Evolutionary conservation across 2,113 vertebrate species (phyloP).

Genomic region (Lipophrys pholis): DNA sequence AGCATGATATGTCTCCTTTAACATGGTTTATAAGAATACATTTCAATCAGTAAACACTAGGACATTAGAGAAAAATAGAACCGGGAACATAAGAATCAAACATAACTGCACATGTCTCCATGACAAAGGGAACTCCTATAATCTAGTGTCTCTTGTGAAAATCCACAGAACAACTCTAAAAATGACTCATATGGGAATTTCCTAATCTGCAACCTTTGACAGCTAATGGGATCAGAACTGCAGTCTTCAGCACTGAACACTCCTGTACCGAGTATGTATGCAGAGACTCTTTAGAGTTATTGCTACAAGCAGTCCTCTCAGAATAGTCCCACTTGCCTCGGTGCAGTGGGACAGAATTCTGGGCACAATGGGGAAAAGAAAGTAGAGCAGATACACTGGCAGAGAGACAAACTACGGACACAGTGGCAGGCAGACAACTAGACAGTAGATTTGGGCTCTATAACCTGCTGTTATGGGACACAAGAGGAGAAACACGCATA

Average conservation of each 20-base stretch:
- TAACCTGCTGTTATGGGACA: constrained; percentile 63
- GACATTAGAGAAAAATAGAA: not conserved
- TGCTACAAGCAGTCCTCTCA: not conserved
- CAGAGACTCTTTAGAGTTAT: not conserved
- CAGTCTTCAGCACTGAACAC: not conserved
- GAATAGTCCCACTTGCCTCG: not conserved
- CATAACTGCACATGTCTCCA: not conserved
- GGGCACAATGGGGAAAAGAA: constrained; percentile 1
- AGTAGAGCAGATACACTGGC: constrained; percentile 62
- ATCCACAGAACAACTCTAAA: not conserved
- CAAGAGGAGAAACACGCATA: constrained; percentile 49
- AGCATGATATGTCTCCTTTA: too few relatives aligned
- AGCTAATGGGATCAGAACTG: not conserved
- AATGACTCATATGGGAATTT: not conserved
- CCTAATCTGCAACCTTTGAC: not conserved
- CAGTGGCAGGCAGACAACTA: constrained; percentile 40
- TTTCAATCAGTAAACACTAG: not conserved
- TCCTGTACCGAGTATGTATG: not conserved
- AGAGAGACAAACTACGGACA: constrained; percentile 36
- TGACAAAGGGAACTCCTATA: not conserved
- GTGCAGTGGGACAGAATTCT: constrained; percentile 24
- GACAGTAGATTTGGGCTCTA: constrained; percentile 65
- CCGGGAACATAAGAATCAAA: not conserved
- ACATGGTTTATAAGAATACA: not conserved
- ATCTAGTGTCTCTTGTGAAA: not conserved